A percentile compares a stretch with the other conserved stretches of the same genome.
phyloP scores from a whole-genome alignment of 2,113 vertebrate genomes.

The Colius striatus region DNA sequence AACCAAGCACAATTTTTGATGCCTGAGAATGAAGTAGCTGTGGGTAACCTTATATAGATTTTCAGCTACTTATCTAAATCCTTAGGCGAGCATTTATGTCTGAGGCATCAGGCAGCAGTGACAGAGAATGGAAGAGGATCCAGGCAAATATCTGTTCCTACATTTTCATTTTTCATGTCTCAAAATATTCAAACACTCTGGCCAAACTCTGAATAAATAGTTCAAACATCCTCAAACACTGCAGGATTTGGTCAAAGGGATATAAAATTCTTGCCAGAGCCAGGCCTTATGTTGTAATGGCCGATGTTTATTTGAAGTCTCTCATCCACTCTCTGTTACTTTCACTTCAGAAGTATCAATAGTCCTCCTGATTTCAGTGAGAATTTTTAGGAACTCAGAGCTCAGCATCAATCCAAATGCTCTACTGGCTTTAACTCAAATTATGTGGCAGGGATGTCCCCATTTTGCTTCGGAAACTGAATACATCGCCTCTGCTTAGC shows the following conservation, averaged over 20 bases:
- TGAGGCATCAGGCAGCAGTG: neutral
- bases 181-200: neutral
- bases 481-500: neutral
- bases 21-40: neutral
- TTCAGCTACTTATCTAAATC: neutral
- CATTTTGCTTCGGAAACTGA: fast-evolving
- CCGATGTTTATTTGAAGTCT: neutral
- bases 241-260: neutral
- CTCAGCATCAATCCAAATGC: neutral
- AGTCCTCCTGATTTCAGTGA: neutral
- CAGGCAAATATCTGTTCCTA: neutral
- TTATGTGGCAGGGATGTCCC: neutral
- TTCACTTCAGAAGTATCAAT: neutral
- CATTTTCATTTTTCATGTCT: neutral
- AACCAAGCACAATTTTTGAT: neutral
- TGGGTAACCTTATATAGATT: neutral
- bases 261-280: neutral
- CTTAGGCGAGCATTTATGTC: neutral
- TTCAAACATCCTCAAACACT: neutral
- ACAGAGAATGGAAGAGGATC: neutral
- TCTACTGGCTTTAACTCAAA: neutral
- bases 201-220: neutral
- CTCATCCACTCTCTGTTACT: neutral
- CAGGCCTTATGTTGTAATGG: neutral
- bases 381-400: neutral